Base-by-base conservation (phyloP, 2,888 invertebrate species). In the Hypselothyrea guttata region DNA sequence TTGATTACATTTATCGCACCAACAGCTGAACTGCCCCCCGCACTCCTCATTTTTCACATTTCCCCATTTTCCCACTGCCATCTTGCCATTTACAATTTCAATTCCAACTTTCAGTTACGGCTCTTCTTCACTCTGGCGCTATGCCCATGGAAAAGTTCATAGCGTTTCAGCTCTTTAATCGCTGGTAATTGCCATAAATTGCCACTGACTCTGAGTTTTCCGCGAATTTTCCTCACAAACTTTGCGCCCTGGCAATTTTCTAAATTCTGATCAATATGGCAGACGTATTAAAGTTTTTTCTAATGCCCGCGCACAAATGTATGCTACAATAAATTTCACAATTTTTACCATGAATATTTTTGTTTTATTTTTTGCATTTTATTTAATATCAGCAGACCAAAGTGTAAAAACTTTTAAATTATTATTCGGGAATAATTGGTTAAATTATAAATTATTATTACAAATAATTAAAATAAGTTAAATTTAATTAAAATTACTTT, bases 1-100 rank as follows among this genome's bases (percentile, higher is more conserved):
- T 81, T 81, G 84, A 81, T 81, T 81, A 67, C 83, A 78, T 77
- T 79, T 77, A 82, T 82, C 70, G 75, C n/a, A n/a, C n/a, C n/a
- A n/a, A n/a, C n/a, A n/a, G n/a, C 72, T 46, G 67, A 70, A 72
- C 61, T 42, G 63, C 48, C 49, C 0, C 12, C 13, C 9, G 1
- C 1, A 1, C 9, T 1, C 18, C 4, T 4, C 2, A 16, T 3
- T 27, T 2, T 11, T 22, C 33, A 8, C n/a, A 4, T 12, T 5
- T 3, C 12, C 13, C 12, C 16, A 22, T n/a, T 12, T 9, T 27
- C 8, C 13, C 13, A 9, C 4, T 12, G 8, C 37, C 8, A n/a
- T 28, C 22, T 13, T 28, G n/a, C n/a, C 27, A 27, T 22, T 30
- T 27, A 18, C 11, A 3, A 11, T 8, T 28, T 33, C 34, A 22